Base-by-base conservation (phyloP, 1,140 invertebrate genomes). In the Aphis gossypii region DNA sequence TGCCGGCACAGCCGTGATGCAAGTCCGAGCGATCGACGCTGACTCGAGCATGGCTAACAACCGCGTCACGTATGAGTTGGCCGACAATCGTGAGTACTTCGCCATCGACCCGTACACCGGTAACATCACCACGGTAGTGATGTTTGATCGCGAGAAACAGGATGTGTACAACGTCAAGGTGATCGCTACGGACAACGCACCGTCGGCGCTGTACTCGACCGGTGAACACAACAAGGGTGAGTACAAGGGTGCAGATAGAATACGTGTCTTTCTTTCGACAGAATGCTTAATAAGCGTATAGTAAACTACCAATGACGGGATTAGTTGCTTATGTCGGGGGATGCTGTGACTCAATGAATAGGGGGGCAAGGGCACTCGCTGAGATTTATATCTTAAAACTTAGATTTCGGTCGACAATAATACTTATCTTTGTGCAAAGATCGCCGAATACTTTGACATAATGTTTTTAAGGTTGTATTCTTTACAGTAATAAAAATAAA, bases 151-250 rank as follows among this genome's bases (percentile, higher is more conserved):
- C 93, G 98, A 99, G 95, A 95, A 96, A 38, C 96, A 97, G 90
- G 97, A 97, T 94, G 96, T 97, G 48, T 98, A 98, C 94, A 97
- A 97, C 94, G 97, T 99, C 0, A 98, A 97, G 95, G 97, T 99
- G 1, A 97, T 97, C 94, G 98, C 98, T 0, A 97, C 96, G 1
- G 98, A 99, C 95, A 98, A 98, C 95, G 97, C 97, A 0, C 97
- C 97, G 1, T 98, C 98, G 21, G 97, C 97, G n/a, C 95, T 98
- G 6, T 96, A 96, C 35, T 95, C 96, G 38, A 96, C 96, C 54
- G 97, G 97, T 0, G 96, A 96, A 94, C 97, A 96, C 90, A 97
- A 97, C 94, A 96, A 96, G 54, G 97, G 95, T 95, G 83, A 93
- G 82, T 90, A 76, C 60, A 76, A n/a, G 60, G 60, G 30, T 23